These are phyloP conservation scores for Glaucomys volans DNA, from an alignment of 2,113 vertebrate species.

Conservation along the genomic window DNA sequence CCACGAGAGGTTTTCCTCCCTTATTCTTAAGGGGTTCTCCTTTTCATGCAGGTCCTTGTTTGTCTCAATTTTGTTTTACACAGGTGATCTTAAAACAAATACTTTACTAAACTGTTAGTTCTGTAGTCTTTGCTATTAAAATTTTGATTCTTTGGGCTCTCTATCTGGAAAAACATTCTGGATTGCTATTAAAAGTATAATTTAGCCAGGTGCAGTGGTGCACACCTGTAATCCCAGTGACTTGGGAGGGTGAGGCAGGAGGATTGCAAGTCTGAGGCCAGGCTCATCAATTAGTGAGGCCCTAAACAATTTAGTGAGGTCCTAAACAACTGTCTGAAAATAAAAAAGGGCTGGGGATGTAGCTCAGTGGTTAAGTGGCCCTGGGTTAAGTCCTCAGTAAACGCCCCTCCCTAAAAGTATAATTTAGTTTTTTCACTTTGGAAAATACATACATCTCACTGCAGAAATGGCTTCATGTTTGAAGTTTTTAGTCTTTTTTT, in stretches of 20 bases:
- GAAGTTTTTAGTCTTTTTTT: slow-evolving; percentile 36
- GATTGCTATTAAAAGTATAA: slow-evolving; percentile 26
- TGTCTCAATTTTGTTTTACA: not conserved
- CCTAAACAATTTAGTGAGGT: too few relatives aligned
- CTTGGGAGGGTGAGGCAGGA: too few relatives aligned
- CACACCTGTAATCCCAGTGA: too few relatives aligned
- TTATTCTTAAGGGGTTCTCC: not conserved
- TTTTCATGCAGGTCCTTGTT: not conserved
- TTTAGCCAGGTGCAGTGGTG: not conserved
- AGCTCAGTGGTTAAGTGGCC: too few relatives aligned
- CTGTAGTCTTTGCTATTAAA: slow-evolving; percentile 22
- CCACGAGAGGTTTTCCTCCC: not conserved
- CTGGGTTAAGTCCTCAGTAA: not conserved
- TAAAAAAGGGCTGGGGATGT: too few relatives aligned
- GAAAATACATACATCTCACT: slow-evolving; percentile 1
- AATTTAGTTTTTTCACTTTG: not conserved
- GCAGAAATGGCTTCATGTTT: not conserved
- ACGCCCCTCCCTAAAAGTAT: too few relatives aligned
- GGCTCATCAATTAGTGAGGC: too few relatives aligned
- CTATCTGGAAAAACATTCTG: not conserved
- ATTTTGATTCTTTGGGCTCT: not conserved
- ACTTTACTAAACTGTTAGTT: not conserved
- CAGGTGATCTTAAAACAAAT: not conserved
- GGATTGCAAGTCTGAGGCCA: too few relatives aligned
- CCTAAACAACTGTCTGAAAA: too few relatives aligned